Percentiles rank a stretch among this genome's conserved stretches.
Conservation (phyloP, 2,113 vertebrate genomes). For the Rhinoptilus africanus region DNA sequence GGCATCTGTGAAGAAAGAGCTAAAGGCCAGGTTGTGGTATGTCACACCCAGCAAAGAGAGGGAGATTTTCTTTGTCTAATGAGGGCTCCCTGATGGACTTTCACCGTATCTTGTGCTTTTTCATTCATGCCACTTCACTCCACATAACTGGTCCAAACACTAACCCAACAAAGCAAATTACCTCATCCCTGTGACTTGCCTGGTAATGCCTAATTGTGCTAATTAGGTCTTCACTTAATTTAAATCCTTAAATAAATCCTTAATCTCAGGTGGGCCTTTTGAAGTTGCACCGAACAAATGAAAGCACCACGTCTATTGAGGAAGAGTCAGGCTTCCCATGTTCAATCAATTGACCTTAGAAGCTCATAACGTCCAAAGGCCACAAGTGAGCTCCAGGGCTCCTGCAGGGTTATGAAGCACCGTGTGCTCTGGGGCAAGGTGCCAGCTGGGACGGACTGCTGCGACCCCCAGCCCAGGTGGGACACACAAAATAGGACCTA, state of each 20-base stretch:
- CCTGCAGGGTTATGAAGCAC: not conserved
- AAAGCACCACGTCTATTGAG: not conserved
- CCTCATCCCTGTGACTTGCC: not conserved
- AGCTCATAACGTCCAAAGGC: not conserved
- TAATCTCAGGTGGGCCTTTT: not conserved
- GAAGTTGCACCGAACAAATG: not conserved
- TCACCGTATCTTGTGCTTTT: not conserved
- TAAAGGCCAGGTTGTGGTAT: not conserved
- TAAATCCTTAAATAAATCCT: not conserved
- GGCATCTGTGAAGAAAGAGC: not conserved
- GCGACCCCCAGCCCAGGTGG: not conserved
- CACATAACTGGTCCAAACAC: not conserved
- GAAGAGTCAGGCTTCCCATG: not conserved
- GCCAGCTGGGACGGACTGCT: not conserved
- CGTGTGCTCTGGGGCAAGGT: not conserved
- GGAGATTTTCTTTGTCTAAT: not conserved
- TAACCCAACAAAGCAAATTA: not conserved
- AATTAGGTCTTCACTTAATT: not conserved
- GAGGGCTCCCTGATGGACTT: not conserved
- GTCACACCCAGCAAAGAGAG: not conserved
- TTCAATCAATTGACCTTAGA: not conserved
- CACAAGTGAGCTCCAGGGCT: not conserved
- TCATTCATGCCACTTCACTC: not conserved
- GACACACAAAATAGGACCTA: not conserved
- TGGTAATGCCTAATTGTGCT: not conserved